Evolutionary conservation across 2,888 invertebrate species (phyloP).

Genomic region (Silvanus unidentatus): DNA sequence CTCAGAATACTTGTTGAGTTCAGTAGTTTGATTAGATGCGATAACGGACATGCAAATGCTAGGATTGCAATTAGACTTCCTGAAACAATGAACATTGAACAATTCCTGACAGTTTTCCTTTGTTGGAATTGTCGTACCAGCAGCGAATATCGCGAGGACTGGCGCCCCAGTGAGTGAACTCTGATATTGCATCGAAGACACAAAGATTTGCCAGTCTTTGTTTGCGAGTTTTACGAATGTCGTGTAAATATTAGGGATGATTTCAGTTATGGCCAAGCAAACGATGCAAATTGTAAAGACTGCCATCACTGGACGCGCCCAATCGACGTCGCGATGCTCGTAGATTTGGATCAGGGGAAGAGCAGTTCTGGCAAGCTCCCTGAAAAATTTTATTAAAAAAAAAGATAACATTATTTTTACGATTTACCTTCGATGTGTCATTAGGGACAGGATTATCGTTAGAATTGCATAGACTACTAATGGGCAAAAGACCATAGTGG

Average conservation of each 20-base stretch:
- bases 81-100: constrained; percentile 33
- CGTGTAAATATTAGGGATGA: constrained; percentile 53
- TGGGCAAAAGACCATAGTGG: constrained; percentile 40
- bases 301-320: constrained; percentile 57
- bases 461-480: constrained; percentile 37
- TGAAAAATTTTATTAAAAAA: constrained; percentile 28
- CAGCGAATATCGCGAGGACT: constrained; percentile 58
- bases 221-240: constrained; percentile 54
- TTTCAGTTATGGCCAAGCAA: constrained; percentile 57
- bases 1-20: constrained; percentile 48
- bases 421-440: constrained; percentile 46
- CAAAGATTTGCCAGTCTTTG: constrained; percentile 58
- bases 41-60: constrained; percentile 58
- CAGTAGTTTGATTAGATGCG: constrained; percentile 56
- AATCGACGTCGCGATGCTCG: constrained; percentile 55
- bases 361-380: constrained; percentile 54
- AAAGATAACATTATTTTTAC: not conserved
- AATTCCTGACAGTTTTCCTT: no score
- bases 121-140: constrained; percentile 46
- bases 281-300: constrained; percentile 55
- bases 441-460: constrained; percentile 41
- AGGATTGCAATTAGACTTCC: constrained; percentile 58
- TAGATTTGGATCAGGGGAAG: constrained; percentile 56
- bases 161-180: constrained; percentile 57
- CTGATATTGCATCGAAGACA: constrained; percentile 56